These are phyloP conservation scores for Camponotus floridanus DNA, from an alignment of 1,140 invertebrate species.

Conservation along the genomic window DNA sequence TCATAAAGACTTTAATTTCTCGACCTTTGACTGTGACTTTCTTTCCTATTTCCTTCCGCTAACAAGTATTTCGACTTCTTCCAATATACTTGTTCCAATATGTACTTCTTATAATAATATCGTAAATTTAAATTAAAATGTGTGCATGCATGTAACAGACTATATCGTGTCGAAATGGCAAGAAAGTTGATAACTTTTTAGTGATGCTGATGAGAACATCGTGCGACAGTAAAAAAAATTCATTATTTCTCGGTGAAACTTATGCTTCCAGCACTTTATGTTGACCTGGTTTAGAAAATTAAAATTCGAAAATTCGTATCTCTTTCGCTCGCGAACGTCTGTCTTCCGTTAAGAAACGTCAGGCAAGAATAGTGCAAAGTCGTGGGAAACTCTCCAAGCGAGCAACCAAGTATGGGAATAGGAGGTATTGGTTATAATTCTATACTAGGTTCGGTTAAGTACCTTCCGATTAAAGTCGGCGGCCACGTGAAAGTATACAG, in stretches of 20 bases:
- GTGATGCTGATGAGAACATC: background rate
- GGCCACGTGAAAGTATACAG: conserved; percentile 78
- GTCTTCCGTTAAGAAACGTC: conserved; percentile 26
- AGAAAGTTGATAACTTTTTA: background rate
- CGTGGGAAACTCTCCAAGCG: conserved; percentile 64
- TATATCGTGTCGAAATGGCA: background rate
- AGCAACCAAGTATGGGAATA: conserved; percentile 74
- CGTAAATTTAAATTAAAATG: conserved; percentile 4
- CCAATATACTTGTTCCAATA: too few species aligned
- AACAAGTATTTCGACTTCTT: background rate
- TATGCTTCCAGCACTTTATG: background rate
- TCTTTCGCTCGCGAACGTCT: conserved; percentile 1
- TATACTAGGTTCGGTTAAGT: conserved; percentile 77
- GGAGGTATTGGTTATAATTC: conserved; percentile 79
- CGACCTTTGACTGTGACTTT: background rate
- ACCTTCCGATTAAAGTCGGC: conserved; percentile 79
- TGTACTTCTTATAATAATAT: background rate
- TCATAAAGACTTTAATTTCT: background rate
- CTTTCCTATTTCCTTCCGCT: background rate
- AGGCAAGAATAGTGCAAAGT: conserved; percentile 28
- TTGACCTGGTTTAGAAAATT: conserved; percentile 29
- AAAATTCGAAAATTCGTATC: conserved; percentile 54
- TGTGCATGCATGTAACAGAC: background rate
- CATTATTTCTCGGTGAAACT: conserved; percentile 26
- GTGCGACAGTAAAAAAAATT: background rate